Evolutionary conservation across 2,797 vertebrate species (phyloP).

Genomic region (Myiotriccus ornatus): DNA sequence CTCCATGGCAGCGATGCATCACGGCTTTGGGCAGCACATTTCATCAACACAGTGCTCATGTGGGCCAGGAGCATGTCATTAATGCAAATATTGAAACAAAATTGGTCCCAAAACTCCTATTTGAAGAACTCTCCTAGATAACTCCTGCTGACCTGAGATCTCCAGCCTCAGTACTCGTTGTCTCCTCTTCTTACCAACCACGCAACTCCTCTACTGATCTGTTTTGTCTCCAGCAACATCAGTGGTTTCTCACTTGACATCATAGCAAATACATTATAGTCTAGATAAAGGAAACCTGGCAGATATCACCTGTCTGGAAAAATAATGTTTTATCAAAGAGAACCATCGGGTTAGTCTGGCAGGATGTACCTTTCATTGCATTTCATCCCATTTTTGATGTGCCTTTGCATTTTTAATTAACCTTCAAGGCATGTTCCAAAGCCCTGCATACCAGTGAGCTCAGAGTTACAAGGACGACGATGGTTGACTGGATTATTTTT

Average conservation of each 20-base stretch:
- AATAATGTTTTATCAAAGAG: constrained; percentile 62
- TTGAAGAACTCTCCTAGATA: not conserved
- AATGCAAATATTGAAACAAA: not conserved
- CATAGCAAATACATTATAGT: constrained; percentile 39
- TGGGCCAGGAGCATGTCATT: not conserved
- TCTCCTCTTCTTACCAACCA: not conserved
- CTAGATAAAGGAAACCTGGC: constrained; percentile 58
- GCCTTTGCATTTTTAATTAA: constrained; percentile 56
- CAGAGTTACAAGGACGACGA: not conserved
- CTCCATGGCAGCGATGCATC: not conserved
- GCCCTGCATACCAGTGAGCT: not conserved
- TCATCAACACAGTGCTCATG: not conserved
- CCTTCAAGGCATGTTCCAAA: constrained; percentile 35
- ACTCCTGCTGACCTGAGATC: not conserved
- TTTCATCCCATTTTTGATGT: constrained; percentile 53
- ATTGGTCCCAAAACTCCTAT: not conserved
- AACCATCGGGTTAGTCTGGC: constrained; percentile 41
- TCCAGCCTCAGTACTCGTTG: not conserved
- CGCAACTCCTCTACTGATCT: not conserved
- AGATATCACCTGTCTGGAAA: constrained; percentile 62
- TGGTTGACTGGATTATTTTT: constrained; percentile 14
- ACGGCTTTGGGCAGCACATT: not conserved
- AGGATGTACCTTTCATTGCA: constrained; percentile 29
- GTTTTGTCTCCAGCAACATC: constrained; percentile 25
- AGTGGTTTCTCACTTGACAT: constrained; percentile 52